Conservation (phyloP, 2,113 vertebrate genomes). For the Calyptomena viridis region DNA sequence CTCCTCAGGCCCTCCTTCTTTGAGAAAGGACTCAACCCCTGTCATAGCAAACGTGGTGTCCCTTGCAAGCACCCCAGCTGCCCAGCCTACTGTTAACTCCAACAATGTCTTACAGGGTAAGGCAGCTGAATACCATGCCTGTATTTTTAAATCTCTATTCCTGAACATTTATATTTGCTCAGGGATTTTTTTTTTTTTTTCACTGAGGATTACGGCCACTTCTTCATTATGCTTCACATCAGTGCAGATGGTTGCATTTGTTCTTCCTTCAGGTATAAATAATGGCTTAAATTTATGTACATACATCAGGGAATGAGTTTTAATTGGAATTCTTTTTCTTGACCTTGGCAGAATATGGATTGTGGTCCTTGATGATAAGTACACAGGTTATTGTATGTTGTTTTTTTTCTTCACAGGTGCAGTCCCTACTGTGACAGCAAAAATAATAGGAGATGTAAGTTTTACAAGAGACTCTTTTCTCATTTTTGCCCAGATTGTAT, state of each 20-base stretch:
- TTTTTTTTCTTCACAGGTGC: slow-evolving; percentile 77
- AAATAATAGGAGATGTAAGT: slow-evolving; percentile 94
- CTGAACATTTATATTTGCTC: background rate
- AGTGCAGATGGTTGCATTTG: background rate
- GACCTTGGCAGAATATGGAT: background rate
- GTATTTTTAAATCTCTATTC: background rate
- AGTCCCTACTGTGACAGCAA: slow-evolving; percentile 87
- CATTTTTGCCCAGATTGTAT: background rate
- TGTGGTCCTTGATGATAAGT: slow-evolving; percentile 9
- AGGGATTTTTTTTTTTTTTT: background rate
- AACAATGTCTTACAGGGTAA: slow-evolving; percentile 84
- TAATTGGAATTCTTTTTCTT: background rate
- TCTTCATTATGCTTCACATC: background rate
- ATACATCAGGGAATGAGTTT: background rate
- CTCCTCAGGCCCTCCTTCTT: slow-evolving; percentile 72
- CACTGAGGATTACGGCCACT: background rate
- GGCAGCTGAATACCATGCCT: background rate
- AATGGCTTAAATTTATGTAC: background rate
- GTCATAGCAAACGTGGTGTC: slow-evolving; percentile 94
- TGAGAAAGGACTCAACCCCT: slow-evolving; percentile 87
- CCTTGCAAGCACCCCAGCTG: slow-evolving; percentile 82
- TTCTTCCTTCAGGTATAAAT: slow-evolving; percentile 1
- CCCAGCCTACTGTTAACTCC: slow-evolving; percentile 78
- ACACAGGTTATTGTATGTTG: background rate
- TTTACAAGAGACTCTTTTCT: background rate